A percentile compares a stretch with the other conserved stretches of the same genome.
Conservation (phyloP, 2,797 vertebrate species). For the Takifugu rubripes region DNA sequence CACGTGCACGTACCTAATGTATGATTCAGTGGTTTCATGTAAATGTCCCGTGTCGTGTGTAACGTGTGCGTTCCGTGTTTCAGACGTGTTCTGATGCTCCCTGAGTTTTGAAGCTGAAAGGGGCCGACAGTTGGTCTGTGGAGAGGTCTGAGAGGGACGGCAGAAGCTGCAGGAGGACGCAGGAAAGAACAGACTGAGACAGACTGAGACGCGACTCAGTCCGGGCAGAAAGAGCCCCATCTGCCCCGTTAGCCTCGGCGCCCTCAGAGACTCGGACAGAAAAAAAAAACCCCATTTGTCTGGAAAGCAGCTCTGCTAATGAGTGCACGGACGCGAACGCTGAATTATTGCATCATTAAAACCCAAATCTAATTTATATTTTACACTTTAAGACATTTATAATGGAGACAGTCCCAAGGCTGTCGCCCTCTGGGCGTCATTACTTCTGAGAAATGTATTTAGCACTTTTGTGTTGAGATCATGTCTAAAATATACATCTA, state of each 20-base stretch:
- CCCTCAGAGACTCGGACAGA: constrained; percentile 20
- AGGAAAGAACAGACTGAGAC: constrained; percentile 37
- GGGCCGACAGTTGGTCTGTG: constrained; percentile 49
- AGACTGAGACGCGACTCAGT: constrained; percentile 32
- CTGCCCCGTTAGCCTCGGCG: constrained; percentile 23
- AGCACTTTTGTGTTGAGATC: not conserved
- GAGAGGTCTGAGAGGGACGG: constrained; percentile 48
- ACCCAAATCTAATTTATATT: no score
- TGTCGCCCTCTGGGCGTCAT: constrained; percentile 9
- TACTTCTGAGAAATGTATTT: constrained; percentile 8
- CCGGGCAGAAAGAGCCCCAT: constrained; percentile 32
- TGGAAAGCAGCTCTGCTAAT: not conserved
- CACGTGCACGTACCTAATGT: no score
- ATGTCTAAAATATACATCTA: constrained; percentile 11
- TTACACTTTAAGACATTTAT: not conserved
- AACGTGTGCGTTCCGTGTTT: not conserved
- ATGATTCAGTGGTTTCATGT: no score
- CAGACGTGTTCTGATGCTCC: constrained; percentile 22
- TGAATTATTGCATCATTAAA: not conserved
- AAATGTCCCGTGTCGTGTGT: no score
- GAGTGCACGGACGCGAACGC: not conserved
- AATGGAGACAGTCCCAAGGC: not conserved
- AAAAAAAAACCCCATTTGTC: not conserved
- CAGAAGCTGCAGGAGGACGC: constrained; percentile 14
- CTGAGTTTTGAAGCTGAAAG: constrained; percentile 63